Conservation (phyloP, 2,797 vertebrate species). For the Cyclura pinguis region DNA sequence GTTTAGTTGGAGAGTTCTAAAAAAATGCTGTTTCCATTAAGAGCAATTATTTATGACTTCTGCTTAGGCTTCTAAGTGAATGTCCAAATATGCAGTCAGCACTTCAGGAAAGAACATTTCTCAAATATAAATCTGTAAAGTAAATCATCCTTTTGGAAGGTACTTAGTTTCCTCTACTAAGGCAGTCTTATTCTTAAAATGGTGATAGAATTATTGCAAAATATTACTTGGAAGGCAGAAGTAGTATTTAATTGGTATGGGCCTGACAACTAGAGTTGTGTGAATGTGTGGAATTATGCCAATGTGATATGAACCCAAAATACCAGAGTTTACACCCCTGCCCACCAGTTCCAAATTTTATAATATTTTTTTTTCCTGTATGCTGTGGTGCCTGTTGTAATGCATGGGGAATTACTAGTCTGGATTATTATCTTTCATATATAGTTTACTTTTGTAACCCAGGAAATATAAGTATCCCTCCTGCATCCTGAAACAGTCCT, state of each 20-base stretch:
- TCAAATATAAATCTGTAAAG: conserved; percentile 30
- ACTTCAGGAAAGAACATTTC: conserved; percentile 37
- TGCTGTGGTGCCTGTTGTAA: background rate
- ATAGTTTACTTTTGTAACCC: background rate
- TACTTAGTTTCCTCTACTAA: conserved; percentile 27
- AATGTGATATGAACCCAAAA: background rate
- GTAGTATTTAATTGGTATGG: background rate
- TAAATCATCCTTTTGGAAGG: conserved; percentile 41
- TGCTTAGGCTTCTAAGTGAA: conserved; percentile 38
- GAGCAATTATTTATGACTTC: conserved; percentile 50
- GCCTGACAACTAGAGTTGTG: background rate
- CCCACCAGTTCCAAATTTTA: background rate
- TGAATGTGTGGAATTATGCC: background rate
- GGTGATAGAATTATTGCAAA: conserved; percentile 11
- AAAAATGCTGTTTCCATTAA: conserved; percentile 32
- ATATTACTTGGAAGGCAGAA: background rate
- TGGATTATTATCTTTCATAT: background rate
- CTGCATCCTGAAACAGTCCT: background rate
- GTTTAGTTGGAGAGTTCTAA: conserved; percentile 35
- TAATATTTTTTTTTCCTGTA: background rate
- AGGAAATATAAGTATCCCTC: background rate
- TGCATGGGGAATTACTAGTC: background rate
- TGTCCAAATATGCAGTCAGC: conserved; percentile 36
- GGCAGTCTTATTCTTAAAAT: conserved; percentile 14
- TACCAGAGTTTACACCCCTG: background rate